Evolutionary conservation across 2,113 vertebrate species (phyloP), one percentile per base, ranked within the genome.

Genomic region (Etheostoma spectabile): DNA sequence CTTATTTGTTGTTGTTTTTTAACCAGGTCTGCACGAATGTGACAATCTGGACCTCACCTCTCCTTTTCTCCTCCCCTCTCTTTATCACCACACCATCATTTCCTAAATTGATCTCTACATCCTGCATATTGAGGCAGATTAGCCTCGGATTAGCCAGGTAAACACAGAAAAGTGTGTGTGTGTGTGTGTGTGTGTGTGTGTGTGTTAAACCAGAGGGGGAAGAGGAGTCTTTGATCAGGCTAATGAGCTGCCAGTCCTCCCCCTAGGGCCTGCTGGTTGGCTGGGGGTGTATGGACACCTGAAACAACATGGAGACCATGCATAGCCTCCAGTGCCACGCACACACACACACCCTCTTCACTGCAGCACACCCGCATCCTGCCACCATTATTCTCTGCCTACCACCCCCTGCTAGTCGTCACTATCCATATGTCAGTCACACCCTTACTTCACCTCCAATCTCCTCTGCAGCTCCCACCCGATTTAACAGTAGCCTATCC

Each of bases 171-270:
- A 63, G 70, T 73, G 82, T 79, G 60, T 72, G 76, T 65, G 80
- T 30, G 74, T 71, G 73, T 61, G 62, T 55, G 52, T 53, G 81
- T 38, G 49, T n/a, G n/a, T n/a, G n/a, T 63, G 60, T 63, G 79
- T 66, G 63, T 52, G 78, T 71, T 70, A 49, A 82, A 84, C 69
- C 56, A 46, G 63, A 88, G 77, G 86, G 85, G 85, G 85, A 91
- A 87, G 87, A 89, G 79, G 74, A 73, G 55, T 87, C 93, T 94
- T 94, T 94, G 92, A 94, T 94, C 92, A 94, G 85, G 87, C 89
- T 94, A 94, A 94, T 94, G 93, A 94, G 92, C 92, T 88, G 93
- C 93, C 91, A 92, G 83, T 90, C 84, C 83, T 82, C 38, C 86
- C 89, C 91, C 74, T 79, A 80, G 89, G 87, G 83, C 86, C 88